phyloP scores from a whole-genome alignment of 2,797 vertebrate genomes.

The Pseudochromis fuscus region DNA sequence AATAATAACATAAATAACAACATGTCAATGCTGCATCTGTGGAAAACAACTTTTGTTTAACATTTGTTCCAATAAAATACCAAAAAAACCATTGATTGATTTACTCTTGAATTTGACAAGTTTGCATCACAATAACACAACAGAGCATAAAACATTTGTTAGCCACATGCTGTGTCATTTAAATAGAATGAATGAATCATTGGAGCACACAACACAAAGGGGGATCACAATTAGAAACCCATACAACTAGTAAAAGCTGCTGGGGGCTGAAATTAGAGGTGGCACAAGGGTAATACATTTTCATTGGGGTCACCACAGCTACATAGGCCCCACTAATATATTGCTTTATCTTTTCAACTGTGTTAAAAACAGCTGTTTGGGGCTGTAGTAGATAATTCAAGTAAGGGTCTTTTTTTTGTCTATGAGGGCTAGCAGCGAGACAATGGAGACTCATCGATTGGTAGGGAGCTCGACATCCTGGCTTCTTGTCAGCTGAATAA shows the following conservation, averaged over 20 bases:
- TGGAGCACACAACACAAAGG: slow-evolving; percentile 70
- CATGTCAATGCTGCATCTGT: background rate
- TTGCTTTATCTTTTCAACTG: slow-evolving; percentile 87
- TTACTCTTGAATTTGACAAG: slow-evolving; percentile 7
- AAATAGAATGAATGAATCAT: slow-evolving; percentile 71
- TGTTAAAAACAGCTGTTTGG: slow-evolving; percentile 89
- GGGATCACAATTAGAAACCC: slow-evolving; percentile 75
- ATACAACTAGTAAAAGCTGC: slow-evolving; percentile 74
- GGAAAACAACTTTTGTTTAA: background rate
- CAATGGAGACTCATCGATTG: slow-evolving; percentile 89
- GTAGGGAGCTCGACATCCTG: slow-evolving; percentile 84
- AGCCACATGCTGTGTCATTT: slow-evolving; percentile 63
- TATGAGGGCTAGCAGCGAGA: slow-evolving; percentile 81
- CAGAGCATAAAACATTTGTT: slow-evolving; percentile 33
- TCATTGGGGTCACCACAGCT: slow-evolving; percentile 83
- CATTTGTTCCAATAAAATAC: too few relatives aligned
- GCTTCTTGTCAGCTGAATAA: slow-evolving; percentile 89
- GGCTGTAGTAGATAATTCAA: slow-evolving; percentile 89
- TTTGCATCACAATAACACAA: slow-evolving; percentile 6
- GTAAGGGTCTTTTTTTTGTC: slow-evolving; percentile 79
- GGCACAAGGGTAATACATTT: slow-evolving; percentile 82
- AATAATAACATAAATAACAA: background rate
- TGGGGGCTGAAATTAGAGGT: slow-evolving; percentile 79
- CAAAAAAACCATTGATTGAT: too few relatives aligned
- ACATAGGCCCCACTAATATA: slow-evolving; percentile 82